These are phyloP conservation scores for Sitta carolinensis DNA, from an alignment of 2,797 vertebrate species.

Conservation along the genomic window DNA sequence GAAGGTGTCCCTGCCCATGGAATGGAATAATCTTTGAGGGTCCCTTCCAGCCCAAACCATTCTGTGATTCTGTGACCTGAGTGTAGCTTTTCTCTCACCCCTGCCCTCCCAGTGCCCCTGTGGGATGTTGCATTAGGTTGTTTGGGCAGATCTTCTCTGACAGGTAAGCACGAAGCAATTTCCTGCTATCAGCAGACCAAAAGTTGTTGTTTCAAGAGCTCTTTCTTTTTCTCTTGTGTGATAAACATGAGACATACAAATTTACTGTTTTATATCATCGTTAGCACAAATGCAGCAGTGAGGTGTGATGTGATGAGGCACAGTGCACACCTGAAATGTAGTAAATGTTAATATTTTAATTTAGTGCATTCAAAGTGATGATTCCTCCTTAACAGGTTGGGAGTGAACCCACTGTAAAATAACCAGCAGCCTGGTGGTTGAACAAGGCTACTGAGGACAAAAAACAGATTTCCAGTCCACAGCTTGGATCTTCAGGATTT, in stretches of 20 bases:
- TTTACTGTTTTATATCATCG: neutral
- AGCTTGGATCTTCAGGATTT: neutral
- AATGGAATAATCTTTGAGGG: neutral
- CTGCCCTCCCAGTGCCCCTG: neutral
- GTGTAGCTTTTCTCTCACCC: neutral
- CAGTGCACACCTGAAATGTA: neutral
- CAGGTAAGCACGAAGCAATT: rapidly evolving
- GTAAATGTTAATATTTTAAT: neutral
- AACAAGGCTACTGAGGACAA: neutral
- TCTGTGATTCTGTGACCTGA: neutral
- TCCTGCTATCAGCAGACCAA: neutral
- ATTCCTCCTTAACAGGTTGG: neutral
- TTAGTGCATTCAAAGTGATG: neutral
- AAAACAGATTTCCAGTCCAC: neutral
- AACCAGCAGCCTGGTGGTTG: neutral
- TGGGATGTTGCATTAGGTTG: neutral
- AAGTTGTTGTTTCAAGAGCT: neutral
- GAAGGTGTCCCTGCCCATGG: neutral
- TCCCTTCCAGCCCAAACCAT: neutral
- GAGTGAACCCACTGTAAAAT: neutral
- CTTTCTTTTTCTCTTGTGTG: neutral
- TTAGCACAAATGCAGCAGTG: neutral
- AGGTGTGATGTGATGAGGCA: neutral
- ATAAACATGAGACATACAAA: neutral
- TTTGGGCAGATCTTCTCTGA: neutral